Percentiles rank a stretch among this genome's conserved stretches.
These are phyloP conservation scores for Sitodiplosis mosellana DNA, from an alignment of 1,140 invertebrate genomes.

Conservation along the genomic window DNA sequence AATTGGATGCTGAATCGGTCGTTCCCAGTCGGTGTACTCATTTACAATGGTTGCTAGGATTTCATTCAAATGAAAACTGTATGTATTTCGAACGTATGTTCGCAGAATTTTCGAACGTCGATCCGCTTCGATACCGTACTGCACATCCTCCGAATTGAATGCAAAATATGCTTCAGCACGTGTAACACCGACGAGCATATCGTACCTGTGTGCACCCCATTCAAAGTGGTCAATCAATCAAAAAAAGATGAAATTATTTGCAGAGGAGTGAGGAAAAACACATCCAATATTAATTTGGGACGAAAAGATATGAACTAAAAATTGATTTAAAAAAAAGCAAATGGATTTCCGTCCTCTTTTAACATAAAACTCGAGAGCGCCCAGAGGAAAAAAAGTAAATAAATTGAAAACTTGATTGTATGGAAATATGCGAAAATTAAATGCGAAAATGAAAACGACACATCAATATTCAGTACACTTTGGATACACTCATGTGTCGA, in stretches of 20 bases:
- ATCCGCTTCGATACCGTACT: slow-evolving; percentile 79
- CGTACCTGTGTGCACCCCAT: slow-evolving; percentile 38
- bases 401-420: no score
- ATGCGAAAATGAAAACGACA: no score
- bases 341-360: no score
- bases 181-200: slow-evolving; percentile 84
- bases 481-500: no score
- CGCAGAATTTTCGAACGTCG: slow-evolving; percentile 74
- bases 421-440: no score
- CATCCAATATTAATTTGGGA: not conserved
- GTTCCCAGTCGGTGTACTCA: slow-evolving; percentile 95
- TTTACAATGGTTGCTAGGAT: slow-evolving; percentile 80
- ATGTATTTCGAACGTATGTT: slow-evolving; percentile 84
- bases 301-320: not conserved
- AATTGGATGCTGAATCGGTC: slow-evolving; percentile 79
- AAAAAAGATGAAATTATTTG: not conserved
- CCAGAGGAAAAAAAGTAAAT: no score
- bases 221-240: slow-evolving; percentile 3
- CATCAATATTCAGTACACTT: no score
- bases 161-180: slow-evolving; percentile 72
- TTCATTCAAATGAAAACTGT: slow-evolving; percentile 68
- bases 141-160: slow-evolving; percentile 76
- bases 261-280: not conserved
- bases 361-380: no score
- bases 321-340: no score